Conservation (phyloP, 2,888 invertebrate genomes). For the Steromphala cineraria region DNA sequence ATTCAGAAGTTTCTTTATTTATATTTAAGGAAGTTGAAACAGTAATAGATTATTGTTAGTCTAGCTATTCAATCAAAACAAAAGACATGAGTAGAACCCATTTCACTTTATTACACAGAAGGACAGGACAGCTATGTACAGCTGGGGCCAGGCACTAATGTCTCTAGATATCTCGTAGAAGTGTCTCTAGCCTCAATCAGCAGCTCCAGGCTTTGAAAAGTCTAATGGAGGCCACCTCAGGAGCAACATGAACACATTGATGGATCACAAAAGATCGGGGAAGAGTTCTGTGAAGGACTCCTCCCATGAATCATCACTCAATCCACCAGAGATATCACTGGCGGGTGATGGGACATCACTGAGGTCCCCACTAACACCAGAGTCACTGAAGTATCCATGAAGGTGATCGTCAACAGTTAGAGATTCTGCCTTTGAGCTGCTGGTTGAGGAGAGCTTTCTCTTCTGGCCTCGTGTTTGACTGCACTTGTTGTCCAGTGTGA, state of each 20-base stretch:
- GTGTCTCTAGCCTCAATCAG: neutral
- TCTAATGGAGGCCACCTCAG: neutral
- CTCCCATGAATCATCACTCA: constrained; percentile 59
- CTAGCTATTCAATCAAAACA: neutral
- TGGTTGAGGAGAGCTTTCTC: constrained; percentile 39
- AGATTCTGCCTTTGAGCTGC: constrained; percentile 25
- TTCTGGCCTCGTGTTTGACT: constrained; percentile 25
- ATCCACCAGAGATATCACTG: constrained; percentile 41
- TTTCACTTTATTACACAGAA: neutral
- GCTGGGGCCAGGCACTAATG: neutral
- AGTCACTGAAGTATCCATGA: constrained; percentile 47
- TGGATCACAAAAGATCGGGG: constrained; percentile 45
- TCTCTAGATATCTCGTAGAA: neutral
- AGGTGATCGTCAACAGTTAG: constrained; percentile 9
- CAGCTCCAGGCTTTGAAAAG: neutral
- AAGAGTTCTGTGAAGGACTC: constrained; percentile 67
- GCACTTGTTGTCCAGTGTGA: neutral
- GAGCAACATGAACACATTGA: neutral
- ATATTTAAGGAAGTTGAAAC: no score
- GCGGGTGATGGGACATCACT: constrained; percentile 58
- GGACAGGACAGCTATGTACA: neutral
- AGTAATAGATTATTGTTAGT: no score
- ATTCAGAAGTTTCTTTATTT: no score
- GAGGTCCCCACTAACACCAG: constrained; percentile 53
- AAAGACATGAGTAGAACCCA: neutral